These are phyloP conservation scores for Colistium nudipinnis DNA, from an alignment of 2,113 vertebrate genomes.

Conservation along the genomic window DNA sequence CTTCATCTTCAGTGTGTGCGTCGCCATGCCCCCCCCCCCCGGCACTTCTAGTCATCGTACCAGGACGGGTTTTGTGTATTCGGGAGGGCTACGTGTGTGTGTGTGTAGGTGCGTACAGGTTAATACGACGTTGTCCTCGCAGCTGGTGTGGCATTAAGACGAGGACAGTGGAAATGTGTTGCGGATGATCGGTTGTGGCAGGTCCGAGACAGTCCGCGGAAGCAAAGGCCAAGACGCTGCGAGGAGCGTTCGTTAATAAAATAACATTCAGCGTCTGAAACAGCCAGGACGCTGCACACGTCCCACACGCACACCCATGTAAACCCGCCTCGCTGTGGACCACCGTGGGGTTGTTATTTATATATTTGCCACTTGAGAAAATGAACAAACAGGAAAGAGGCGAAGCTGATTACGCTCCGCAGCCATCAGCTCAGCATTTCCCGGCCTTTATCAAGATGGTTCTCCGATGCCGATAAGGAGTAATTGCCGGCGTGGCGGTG, in stretches of 20 bases:
- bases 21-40: slow-evolving; percentile 38
- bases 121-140: slow-evolving; percentile 41
- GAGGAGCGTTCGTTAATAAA: slow-evolving; percentile 64
- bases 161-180: slow-evolving; percentile 38
- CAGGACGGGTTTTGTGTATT: slow-evolving; percentile 19
- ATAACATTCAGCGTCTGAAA: slow-evolving; percentile 45
- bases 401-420: slow-evolving; percentile 50
- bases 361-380: slow-evolving; percentile 45
- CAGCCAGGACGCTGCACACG: slow-evolving; percentile 6
- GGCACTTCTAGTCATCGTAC: slow-evolving; percentile 19
- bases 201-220: slow-evolving; percentile 32
- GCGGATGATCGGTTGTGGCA: slow-evolving; percentile 41
- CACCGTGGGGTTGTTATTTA: slow-evolving; percentile 24
- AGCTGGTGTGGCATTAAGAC: slow-evolving; percentile 33
- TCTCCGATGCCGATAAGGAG: slow-evolving; percentile 68
- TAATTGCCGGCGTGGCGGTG: slow-evolving; percentile 70
- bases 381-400: slow-evolving; percentile 32
- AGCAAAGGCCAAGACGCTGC: slow-evolving; percentile 32
- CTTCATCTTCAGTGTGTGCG: slow-evolving; percentile 15
- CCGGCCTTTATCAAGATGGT: slow-evolving; percentile 59
- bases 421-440: slow-evolving; percentile 63
- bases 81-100: slow-evolving; percentile 1
- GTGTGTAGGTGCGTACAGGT: slow-evolving; percentile 27
- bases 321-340: slow-evolving; percentile 3
- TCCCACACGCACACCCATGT: slow-evolving; percentile 8